These are phyloP conservation scores for Trisateles emortualis DNA, from an alignment of 2,888 invertebrate species.

Conservation along the genomic window DNA sequence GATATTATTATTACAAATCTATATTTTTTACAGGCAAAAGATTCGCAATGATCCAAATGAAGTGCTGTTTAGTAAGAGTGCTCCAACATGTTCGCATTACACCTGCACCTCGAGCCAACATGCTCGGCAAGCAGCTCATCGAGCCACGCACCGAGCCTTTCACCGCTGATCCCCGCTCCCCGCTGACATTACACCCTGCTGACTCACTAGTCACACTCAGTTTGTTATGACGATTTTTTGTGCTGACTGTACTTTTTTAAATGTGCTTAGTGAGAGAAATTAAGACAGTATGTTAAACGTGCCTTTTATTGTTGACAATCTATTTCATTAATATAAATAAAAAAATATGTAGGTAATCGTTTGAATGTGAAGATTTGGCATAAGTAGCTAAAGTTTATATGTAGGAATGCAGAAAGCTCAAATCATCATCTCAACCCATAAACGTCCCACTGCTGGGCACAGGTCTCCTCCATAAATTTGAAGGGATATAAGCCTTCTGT, in stretches of 20 bases:
- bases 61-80: conserved; percentile 71
- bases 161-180: conserved; percentile 71
- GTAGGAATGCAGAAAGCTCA: too few species aligned
- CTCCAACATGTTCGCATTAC: conserved; percentile 61
- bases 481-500: too few species aligned
- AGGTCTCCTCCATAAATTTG: too few species aligned
- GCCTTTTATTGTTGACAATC: too few species aligned
- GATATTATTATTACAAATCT: neutral
- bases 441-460: too few species aligned
- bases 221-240: conserved; percentile 63
- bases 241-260: conserved; percentile 9
- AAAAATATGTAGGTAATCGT: too few species aligned
- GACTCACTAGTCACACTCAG: conserved; percentile 70
- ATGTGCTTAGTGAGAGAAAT: too few species aligned
- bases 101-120: conserved; percentile 44
- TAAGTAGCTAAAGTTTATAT: too few species aligned
- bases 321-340: too few species aligned
- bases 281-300: too few species aligned
- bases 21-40: conserved; percentile 68
- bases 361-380: too few species aligned
- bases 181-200: conserved; percentile 74
- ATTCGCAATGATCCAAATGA: conserved; percentile 82
- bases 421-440: too few species aligned
- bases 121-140: conserved; percentile 48
- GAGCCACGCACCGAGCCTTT: conserved; percentile 61